Evolutionary conservation across 2,113 vertebrate genomes (phyloP), one percentile per base, ranked within the genome.

Genomic region (Clinocottus analis): DNA sequence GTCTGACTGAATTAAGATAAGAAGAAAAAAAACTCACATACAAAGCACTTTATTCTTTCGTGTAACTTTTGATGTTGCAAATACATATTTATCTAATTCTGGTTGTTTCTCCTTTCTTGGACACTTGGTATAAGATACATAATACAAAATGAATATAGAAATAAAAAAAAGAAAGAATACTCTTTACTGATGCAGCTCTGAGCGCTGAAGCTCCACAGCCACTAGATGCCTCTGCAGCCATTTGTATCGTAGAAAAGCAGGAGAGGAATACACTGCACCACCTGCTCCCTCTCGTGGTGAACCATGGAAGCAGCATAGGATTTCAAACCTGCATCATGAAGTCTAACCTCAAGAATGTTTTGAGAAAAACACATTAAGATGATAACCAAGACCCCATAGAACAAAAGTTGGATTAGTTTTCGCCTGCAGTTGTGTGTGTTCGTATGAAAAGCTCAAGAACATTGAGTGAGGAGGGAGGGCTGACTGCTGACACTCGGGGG

Each of bases 21-120:
- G 78, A 60, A 72, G 33, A 71, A 45, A 68, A 67, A 51, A 60
- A 75, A 4, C 25, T 49, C 60, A 83, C 58, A 6, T 68, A 77
- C 55, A 79, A 82, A 86, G 88, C 91, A 93, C 93, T 93, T 95
- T 92, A 90, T 82, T 88, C 69, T 73, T 79, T 53, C 90, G 79
- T 92, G 73, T 67, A 82, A 49, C 16, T 80, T 84, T 83, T 83
- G 47, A 85, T 91, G 87, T 91, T 84, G 82, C 76, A 87, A 93
- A 94, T 93, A 93, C 93, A 94, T 83, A 88, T 91, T 85, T 90
- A 76, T 87, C 56, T 81, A 51, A 61, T 64, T 72, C 72, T 65
- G 35, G 2, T 47, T 51, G 63, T 72, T 64, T 62, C 31, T 69
- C 13, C 4, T 68, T 87, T 39, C n/a, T 39, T 64, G 4, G 1